Base-by-base conservation (phyloP, 2,888 invertebrate species). In the Galerucella nymphaeae region DNA sequence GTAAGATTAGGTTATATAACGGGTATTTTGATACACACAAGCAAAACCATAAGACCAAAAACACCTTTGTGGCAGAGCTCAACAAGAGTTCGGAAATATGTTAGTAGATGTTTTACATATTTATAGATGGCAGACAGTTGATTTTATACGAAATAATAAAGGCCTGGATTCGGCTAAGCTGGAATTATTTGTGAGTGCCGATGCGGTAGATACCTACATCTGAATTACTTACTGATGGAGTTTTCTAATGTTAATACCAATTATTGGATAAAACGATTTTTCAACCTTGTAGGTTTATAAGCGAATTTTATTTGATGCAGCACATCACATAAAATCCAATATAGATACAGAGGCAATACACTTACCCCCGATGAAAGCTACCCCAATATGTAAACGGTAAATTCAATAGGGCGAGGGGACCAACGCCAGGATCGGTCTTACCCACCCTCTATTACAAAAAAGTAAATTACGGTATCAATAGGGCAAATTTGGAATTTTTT, bases 11-110 rank as follows among this genome's bases (percentile, higher is more conserved):
- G 42, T 18, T 42, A 42, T 45, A 18, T 53, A 38, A 18, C n/a
- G 6, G 42, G 9, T 23, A 23, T 16, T 45, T 66, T 65, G 57
- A 41, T 79, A 80, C 85, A 85, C 84, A 83, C 85, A 86, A 85
- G 84, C 86, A 86, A 85, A 83, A 85, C 85, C 83, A 18, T 63
- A 80, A 82, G 81, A 82, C 80, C 78, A 82, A 82, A 82, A 82
- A 83, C 81, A 80, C 82, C 80, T 55, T 62, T 63, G 45, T 64
- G 63, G 57, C 69, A 66, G 50, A 65, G 53, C 53, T 65, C 38
- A 65, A 65, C 23, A 61, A 38, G 42, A 62, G 42, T 41, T 42
- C 13, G 62, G 13, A 48, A 48, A 48, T 48, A 48, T 48, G 48
- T 48, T 48, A 48, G 48, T 53, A 53, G 16, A 53, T 53, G 53